Percentiles rank a stretch among this genome's conserved stretches.
Conservation (phyloP, 2,888 invertebrate genomes). For the Sabatieria punctata region DNA sequence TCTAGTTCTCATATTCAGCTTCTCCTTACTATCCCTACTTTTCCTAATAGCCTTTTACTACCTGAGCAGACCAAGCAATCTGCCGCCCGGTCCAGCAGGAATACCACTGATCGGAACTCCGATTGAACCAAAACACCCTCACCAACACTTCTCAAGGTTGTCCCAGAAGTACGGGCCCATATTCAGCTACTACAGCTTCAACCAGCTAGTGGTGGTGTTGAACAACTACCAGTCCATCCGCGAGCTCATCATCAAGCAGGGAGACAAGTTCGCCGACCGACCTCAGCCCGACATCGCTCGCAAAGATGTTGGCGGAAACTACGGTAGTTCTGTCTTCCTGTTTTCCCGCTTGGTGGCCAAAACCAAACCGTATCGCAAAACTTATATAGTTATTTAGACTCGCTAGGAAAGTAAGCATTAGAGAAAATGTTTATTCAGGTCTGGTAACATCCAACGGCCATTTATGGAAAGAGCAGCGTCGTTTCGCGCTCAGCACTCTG, state of each 20-base stretch:
- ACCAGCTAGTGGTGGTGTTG: neutral
- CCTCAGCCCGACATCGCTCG: neutral
- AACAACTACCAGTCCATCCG: neutral
- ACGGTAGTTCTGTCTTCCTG: neutral
- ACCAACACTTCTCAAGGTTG: no score
- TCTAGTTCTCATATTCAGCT: no score
- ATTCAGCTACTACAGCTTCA: neutral
- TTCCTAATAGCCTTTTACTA: no score
- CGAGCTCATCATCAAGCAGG: neutral
- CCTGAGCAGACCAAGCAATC: no score
- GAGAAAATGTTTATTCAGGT: neutral
- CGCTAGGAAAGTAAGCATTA: no score
- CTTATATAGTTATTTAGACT: no score
- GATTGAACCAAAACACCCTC: no score
- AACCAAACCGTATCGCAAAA: no score
- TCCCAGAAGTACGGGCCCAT: neutral
- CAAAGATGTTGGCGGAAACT: neutral
- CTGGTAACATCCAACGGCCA: neutral
- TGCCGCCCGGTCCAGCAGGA: no score
- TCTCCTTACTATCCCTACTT: no score
- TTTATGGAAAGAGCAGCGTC: constrained; percentile 2
- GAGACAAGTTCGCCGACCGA: neutral
- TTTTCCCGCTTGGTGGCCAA: no score
- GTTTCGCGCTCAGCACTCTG: constrained; percentile 2
- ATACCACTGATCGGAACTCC: no score